Percentiles rank a stretch among this genome's conserved stretches.
These are phyloP conservation scores for Phyllotreta striolata DNA, from an alignment of 2,888 invertebrate species.

Conservation along the genomic window DNA sequence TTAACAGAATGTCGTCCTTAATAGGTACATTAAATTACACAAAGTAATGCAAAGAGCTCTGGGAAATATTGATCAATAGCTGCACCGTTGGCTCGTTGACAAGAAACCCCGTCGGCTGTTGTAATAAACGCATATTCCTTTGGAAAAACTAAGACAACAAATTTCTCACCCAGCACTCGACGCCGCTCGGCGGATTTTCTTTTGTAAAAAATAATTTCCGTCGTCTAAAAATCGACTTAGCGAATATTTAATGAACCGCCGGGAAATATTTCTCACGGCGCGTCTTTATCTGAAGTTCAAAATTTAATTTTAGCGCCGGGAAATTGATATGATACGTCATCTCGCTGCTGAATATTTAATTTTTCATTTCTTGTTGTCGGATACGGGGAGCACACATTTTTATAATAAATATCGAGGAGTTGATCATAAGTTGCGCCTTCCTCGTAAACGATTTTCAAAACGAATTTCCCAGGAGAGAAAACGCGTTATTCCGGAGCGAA, in stretches of 20 bases:
- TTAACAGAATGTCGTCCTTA: conserved; percentile 3
- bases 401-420: conserved; percentile 8
- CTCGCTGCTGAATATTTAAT: conserved; percentile 9
- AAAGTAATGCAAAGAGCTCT: conserved; percentile 11
- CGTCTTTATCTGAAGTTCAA: too few relatives aligned
- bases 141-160: too few relatives aligned
- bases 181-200: too few relatives aligned
- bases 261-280: too few relatives aligned
- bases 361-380: conserved; percentile 1
- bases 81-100: background rate
- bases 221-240: too few relatives aligned
- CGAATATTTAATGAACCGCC: too few relatives aligned
- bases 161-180: too few relatives aligned
- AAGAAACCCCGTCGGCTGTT: too few relatives aligned
- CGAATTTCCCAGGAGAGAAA: conserved; percentile 10
- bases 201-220: too few relatives aligned
- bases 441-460: conserved; percentile 16
- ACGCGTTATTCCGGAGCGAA: background rate
- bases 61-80: background rate
- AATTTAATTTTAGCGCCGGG: background rate
- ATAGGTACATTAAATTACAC: conserved; percentile 3
- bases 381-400: background rate
- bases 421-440: conserved; percentile 8
- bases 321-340: background rate
- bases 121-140: too few relatives aligned